phyloP scores from a whole-genome alignment of 2,113 vertebrate genomes.

The Edolisoma coerulescens region DNA sequence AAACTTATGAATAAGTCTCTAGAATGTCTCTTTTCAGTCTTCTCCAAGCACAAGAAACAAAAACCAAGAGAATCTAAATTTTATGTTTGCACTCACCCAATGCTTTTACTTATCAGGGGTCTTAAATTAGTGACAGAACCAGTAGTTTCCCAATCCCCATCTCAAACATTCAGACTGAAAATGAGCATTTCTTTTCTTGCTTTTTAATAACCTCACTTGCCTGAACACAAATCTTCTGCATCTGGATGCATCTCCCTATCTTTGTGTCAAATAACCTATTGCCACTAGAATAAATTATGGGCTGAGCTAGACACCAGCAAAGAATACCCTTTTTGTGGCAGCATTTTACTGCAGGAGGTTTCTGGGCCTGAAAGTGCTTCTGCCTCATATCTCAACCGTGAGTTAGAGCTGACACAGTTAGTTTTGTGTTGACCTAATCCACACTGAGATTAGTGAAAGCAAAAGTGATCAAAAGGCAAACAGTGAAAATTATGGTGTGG shows the following conservation, averaged over 20 bases:
- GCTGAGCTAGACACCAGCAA: background rate
- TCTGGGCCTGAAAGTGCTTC: background rate
- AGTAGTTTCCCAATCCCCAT: background rate
- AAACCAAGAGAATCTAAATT: background rate
- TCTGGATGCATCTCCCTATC: background rate
- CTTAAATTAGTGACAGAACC: background rate
- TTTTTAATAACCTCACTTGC: background rate
- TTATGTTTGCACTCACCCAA: background rate
- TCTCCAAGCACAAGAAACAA: background rate
- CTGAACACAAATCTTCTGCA: background rate
- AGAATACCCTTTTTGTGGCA: background rate
- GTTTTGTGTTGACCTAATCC: background rate
- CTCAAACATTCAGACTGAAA: background rate
- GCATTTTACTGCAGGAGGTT: background rate
- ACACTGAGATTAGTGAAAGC: background rate
- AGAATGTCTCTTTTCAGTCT: background rate
- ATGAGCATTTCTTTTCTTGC: background rate
- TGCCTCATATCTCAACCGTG: background rate
- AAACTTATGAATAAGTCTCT: background rate
- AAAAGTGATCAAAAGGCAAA: background rate
- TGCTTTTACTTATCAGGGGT: background rate
- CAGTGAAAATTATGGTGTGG: background rate
- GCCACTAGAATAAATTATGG: background rate
- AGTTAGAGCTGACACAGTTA: background rate
- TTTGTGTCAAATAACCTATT: background rate